Base-by-base conservation (phyloP, 1,140 invertebrate genomes). In the Anadara kagoshimensis region DNA sequence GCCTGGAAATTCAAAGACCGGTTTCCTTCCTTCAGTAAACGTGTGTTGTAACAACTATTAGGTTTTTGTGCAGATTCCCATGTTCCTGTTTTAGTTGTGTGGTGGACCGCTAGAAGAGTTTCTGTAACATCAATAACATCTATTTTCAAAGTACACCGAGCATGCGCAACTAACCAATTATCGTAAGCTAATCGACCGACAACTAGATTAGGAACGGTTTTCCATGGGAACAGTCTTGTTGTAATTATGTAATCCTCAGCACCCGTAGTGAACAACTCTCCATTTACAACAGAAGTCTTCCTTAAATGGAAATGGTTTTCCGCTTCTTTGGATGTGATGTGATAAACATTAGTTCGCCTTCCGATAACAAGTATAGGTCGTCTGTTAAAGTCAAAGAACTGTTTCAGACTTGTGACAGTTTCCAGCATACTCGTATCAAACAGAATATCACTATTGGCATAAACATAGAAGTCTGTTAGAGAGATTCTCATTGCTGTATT, bases 401-500 rank as follows among this genome's bases (percentile, higher is more conserved):
- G 36, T 4, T 58, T 26, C n/a, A 83, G 56, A 36, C 49, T 14
- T n/a, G 29, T 10, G 12, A 84, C 49, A 14, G 78, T 80, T 14
- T 78, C 54, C 18, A 75, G 29, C 5, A 84, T 61, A 16, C 41
- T 43, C 20, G 78, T 65, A 12, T 72, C 73, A 59, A 81, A 84
- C n/a, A 84, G 58, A 14, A 84, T 72, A 65, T 84, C 83, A 12
- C 77, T 76, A 67, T 84, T 84, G 18, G 79, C 65, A 74, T 69
- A 84, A 14, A 58, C 78, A 56, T 82, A 81, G 54, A 84, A 78
- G 16, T 57, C 54, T 18, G 79, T 73, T 0, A 75, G 44, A 47
- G 76, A 81, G 10, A 47, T 57, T 14, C 58, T 44, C 43, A 70
- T 78, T 0, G 65, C 74, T 11, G 62, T 72, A 12, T 53, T 54